Conservation (phyloP, 2,113 vertebrate genomes). For the Salvelinus fontinalis region DNA sequence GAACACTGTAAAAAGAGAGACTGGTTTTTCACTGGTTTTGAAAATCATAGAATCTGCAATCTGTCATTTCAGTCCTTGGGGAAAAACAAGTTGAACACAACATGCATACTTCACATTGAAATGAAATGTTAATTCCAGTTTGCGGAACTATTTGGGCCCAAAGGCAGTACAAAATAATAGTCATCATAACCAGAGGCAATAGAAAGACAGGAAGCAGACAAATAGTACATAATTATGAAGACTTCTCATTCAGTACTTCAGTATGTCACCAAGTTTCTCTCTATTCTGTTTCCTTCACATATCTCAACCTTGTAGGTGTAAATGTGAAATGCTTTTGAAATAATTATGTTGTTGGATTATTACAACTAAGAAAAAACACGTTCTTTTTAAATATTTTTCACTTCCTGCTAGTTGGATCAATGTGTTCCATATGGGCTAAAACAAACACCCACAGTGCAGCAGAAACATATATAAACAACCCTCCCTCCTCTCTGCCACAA, state of each 20-base stretch:
- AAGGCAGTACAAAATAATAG: conserved; percentile 65
- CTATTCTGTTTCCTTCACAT: conserved; percentile 13
- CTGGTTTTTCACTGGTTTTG: not conserved
- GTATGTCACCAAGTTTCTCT: conserved; percentile 7
- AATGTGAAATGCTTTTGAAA: not conserved
- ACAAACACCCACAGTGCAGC: conserved; percentile 5
- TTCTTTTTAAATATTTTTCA: conserved; percentile 17
- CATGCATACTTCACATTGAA: not conserved
- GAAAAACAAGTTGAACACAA: not conserved
- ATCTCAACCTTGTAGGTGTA: conserved; percentile 8
- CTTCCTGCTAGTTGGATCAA: conserved; percentile 55
- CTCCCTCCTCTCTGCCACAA: not conserved
- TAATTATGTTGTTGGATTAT: conserved; percentile 35
- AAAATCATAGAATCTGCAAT: not conserved
- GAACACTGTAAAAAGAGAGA: too few relatives aligned
- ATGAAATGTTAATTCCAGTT: not conserved
- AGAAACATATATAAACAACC: conserved; percentile 7
- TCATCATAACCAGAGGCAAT: conserved; percentile 56
- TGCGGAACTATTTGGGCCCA: conserved; percentile 16
- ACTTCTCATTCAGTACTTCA: conserved; percentile 38
- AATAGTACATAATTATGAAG: conserved; percentile 36
- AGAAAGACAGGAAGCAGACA: conserved; percentile 45
- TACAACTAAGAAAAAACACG: conserved; percentile 34
- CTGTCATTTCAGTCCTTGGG: not conserved
- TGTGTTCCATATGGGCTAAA: conserved; percentile 48